Evolutionary conservation across 1,140 invertebrate genomes (phyloP), one percentile per base, ranked within the genome.

Genomic region (Babylonia areolata): DNA sequence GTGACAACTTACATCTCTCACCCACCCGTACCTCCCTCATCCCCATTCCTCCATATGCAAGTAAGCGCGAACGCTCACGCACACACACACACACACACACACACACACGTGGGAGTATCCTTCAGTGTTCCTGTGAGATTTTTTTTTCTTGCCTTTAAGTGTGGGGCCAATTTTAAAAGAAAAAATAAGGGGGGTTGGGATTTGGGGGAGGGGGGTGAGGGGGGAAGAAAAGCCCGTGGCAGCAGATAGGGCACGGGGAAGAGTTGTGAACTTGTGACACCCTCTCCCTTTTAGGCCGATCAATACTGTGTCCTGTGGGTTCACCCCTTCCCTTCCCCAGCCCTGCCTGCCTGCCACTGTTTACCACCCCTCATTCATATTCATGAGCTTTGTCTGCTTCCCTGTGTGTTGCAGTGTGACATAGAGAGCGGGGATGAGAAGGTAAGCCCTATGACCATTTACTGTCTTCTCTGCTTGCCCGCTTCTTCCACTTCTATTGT

Each of bases 401-500:
- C 88, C 85, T 88, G 87, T 88, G 87, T 81, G 46, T 89, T 89
- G 80, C 87, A 90, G 88, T 90, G 90, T 89, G 90, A 90, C 87
- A 90, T 89, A 87, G 90, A 89, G 81, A 88, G 87, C 81, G 89
- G 88, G 46, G 90, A 90, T 78, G 90, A 90, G 83, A 87, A 88
- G 90, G 90, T 90, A 89, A 89, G 90, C 86, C 37, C 54, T 35
- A 20, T 64, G 31, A 51, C 37, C 23, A 31, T 64, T 37, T 69
- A 69, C 54, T 69, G 46, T 69, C 31, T 20, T 40, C 15, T 81
- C 31, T 58, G 1, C 31, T 1, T 12, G 2, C 15, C 79, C 23
- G n/a, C n/a, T n/a, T n/a, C n/a, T n/a, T n/a, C n/a, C n/a, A n/a
- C n/a, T n/a, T n/a, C n/a, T n/a, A n/a, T n/a, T n/a, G 23, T 31